Percentiles rank a stretch among this genome's conserved stretches.
Conservation (phyloP, 2,113 vertebrate species). For the Tychaedon coryphoeus region DNA sequence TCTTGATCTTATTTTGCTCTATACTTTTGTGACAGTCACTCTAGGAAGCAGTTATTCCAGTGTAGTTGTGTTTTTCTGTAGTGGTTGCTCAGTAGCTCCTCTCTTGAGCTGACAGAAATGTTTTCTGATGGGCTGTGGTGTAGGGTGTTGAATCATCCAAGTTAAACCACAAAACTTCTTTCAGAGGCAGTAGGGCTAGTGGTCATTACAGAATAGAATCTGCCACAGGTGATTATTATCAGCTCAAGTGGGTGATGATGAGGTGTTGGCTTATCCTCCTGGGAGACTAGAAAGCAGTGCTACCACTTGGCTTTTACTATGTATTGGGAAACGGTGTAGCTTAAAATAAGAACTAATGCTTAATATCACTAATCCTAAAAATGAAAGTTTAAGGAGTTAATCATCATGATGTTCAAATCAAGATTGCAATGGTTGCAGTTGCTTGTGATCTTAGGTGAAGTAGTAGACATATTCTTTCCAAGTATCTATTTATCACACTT, state of each 20-base stretch:
- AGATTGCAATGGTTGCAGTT: neutral
- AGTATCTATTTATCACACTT: neutral
- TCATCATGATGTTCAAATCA: neutral
- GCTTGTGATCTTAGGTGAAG: neutral
- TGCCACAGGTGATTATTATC: fast-evolving
- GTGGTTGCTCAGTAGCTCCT: neutral
- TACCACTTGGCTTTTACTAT: neutral
- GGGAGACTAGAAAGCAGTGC: neutral
- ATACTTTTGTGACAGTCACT: neutral
- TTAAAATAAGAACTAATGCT: neutral
- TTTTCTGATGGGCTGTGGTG: neutral
- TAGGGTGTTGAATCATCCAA: neutral
- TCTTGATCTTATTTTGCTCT: neutral
- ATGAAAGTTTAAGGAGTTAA: neutral
- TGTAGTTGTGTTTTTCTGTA: neutral
- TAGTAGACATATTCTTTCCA: neutral
- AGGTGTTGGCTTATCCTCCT: neutral
- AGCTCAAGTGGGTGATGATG: neutral
- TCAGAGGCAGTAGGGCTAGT: neutral
- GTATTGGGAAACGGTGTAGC: neutral
- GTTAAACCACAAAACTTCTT: neutral
- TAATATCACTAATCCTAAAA: neutral
- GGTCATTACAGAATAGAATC: fast-evolving
- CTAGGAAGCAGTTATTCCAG: neutral
- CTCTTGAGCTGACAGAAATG: neutral